These are phyloP conservation scores for Drosophila buzzatii DNA, from an alignment of 2,888 invertebrate species.

Conservation along the genomic window DNA sequence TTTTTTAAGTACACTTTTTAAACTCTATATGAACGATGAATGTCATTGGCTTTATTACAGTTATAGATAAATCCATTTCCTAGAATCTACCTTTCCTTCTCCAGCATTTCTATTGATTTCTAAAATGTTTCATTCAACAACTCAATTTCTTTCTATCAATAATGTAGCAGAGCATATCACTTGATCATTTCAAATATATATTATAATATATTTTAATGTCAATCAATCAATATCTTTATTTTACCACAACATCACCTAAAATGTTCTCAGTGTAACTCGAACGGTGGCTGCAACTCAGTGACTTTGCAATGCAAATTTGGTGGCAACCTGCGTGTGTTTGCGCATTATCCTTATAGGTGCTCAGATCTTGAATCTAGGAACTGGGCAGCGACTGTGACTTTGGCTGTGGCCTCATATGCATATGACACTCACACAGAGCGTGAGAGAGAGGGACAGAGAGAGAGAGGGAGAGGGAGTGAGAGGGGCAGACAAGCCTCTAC, in stretches of 20 bases:
- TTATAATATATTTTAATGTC: no score
- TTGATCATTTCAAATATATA: neutral
- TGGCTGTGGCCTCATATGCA: slow-evolving; percentile 54
- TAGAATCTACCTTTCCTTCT: no score
- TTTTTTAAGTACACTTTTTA: no score
- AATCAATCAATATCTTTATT: neutral
- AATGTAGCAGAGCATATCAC: no score
- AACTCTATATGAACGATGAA: no score
- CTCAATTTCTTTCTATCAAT: no score
- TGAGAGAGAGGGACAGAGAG: neutral
- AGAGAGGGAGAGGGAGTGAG: neutral
- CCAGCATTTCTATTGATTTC: neutral
- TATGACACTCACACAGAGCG: slow-evolving; percentile 47
- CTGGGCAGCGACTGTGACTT: slow-evolving; percentile 25
- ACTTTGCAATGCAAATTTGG: slow-evolving; percentile 75
- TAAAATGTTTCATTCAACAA: neutral
- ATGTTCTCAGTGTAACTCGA: slow-evolving; percentile 12
- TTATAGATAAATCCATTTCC: no score
- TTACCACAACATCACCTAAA: neutral
- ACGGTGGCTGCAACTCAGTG: slow-evolving; percentile 23
- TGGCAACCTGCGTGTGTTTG: slow-evolving; percentile 74
- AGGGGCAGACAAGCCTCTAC: slow-evolving; percentile 5
- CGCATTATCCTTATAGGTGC: slow-evolving; percentile 76
- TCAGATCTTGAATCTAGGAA: slow-evolving; percentile 58
- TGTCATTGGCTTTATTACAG: no score